phyloP scores from a whole-genome alignment of 2,113 vertebrate species.

The Canis aureus region DNA sequence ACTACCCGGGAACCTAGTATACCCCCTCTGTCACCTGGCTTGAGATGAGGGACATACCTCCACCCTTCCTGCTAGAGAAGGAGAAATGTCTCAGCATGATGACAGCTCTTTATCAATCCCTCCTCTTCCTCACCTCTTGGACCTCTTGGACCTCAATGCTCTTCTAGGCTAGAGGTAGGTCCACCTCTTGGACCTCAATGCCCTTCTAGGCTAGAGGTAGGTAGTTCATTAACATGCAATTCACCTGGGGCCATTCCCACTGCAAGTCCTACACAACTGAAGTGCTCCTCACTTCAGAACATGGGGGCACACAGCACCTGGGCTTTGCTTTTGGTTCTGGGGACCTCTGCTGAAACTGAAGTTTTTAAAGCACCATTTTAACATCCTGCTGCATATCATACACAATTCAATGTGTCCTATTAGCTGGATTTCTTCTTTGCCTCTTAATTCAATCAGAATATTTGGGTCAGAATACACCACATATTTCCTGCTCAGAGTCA shows the following conservation, averaged over 20 bases:
- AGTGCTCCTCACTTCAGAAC: not conserved
- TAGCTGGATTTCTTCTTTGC: not conserved
- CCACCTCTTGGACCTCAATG: not conserved
- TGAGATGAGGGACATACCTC: not conserved
- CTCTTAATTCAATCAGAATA: not conserved
- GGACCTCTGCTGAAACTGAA: not conserved
- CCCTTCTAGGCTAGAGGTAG: not conserved
- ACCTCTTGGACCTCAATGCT: not conserved
- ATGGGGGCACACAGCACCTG: not conserved
- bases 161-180: not conserved
- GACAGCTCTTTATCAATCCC: not conserved
- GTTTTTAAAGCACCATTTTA: not conserved
- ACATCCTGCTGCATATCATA: not conserved
- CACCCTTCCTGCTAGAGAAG: not conserved
- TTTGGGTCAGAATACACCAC: not conserved
- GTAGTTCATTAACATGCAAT: fast-evolving
- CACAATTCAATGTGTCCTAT: not conserved
- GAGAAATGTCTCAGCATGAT: not conserved
- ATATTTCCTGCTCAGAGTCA: not conserved
- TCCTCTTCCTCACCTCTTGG: too few species aligned
- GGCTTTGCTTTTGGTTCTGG: not conserved
- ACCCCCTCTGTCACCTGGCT: not conserved
- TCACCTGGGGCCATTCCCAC: too few species aligned
- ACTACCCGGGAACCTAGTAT: not conserved
- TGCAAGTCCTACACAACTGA: not conserved